These are phyloP conservation scores for Temnothorax curvispinosus DNA, from an alignment of 1,140 invertebrate genomes.

Conservation along the genomic window DNA sequence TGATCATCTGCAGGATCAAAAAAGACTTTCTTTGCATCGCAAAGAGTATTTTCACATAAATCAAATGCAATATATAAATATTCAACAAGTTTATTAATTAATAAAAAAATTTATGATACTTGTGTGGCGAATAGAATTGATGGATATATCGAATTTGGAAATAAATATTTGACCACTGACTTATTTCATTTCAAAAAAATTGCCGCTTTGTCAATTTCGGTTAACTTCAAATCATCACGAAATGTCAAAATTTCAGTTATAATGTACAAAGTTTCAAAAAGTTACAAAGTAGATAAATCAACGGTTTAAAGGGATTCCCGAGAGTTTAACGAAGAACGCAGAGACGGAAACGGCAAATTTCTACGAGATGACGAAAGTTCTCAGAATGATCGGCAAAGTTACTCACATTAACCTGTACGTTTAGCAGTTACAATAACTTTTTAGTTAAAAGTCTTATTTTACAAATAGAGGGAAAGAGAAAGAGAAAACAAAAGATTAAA, in stretches of 20 bases:
- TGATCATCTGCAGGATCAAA: background rate
- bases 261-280: background rate
- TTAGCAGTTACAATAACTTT: background rate
- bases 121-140: background rate
- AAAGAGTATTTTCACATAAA: background rate
- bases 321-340: background rate
- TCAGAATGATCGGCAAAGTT: constrained; percentile 10
- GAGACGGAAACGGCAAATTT: background rate
- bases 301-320: background rate
- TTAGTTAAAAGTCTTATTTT: background rate
- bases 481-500: background rate
- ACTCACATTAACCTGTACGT: background rate
- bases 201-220: background rate
- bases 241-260: constrained; percentile 47
- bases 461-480: background rate
- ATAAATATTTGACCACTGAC: background rate
- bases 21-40: background rate
- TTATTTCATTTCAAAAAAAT: background rate
- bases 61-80: background rate
- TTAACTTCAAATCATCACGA: constrained; percentile 9
- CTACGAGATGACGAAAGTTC: constrained; percentile 18
- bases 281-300: constrained; percentile 16
- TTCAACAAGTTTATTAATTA: too few relatives aligned
- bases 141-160: background rate
- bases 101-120: background rate